Conservation (phyloP, 2,113 vertebrate genomes). For the Cebidichthys violaceus region DNA sequence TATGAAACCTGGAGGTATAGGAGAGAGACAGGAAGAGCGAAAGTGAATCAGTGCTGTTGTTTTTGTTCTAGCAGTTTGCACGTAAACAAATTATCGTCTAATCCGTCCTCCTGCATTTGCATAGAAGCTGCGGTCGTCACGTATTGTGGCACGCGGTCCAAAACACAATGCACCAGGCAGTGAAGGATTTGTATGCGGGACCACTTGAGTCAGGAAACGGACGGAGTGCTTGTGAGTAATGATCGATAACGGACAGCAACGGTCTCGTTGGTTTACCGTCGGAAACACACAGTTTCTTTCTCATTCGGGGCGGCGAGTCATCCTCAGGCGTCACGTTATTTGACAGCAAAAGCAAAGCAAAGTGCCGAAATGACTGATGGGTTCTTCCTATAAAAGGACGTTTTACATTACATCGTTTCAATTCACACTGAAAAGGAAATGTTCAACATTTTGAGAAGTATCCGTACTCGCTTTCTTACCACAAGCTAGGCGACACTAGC, state of each 20-base stretch:
- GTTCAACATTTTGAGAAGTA: neutral
- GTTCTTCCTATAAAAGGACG: neutral
- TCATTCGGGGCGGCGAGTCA: slow-evolving; percentile 18
- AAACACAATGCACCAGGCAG: slow-evolving; percentile 20
- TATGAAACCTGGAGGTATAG: slow-evolving; percentile 49
- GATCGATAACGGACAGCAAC: slow-evolving; percentile 54
- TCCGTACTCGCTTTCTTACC: neutral
- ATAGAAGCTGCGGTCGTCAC: slow-evolving; percentile 38
- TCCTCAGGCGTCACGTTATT: slow-evolving; percentile 50
- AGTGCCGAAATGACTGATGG: slow-evolving; percentile 12
- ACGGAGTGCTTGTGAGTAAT: slow-evolving; percentile 24
- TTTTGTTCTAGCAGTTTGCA: slow-evolving; percentile 51
- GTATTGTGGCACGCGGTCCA: slow-evolving; percentile 22
- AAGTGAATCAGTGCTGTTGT: slow-evolving; percentile 38
- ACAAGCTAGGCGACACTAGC: no score
- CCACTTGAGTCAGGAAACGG: slow-evolving; percentile 28
- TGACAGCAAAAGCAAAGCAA: slow-evolving; percentile 31
- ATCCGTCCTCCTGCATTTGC: slow-evolving; percentile 48
- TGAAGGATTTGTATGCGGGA: slow-evolving; percentile 18
- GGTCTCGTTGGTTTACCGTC: slow-evolving; percentile 59
- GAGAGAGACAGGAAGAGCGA: slow-evolving; percentile 30
- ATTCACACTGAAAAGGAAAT: no score
- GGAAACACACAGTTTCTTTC: slow-evolving; percentile 46
- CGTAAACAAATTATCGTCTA: slow-evolving; percentile 62
- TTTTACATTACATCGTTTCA: neutral